Evolutionary conservation across 2,113 vertebrate species (phyloP).

Genomic region (Colinus virginianus): DNA sequence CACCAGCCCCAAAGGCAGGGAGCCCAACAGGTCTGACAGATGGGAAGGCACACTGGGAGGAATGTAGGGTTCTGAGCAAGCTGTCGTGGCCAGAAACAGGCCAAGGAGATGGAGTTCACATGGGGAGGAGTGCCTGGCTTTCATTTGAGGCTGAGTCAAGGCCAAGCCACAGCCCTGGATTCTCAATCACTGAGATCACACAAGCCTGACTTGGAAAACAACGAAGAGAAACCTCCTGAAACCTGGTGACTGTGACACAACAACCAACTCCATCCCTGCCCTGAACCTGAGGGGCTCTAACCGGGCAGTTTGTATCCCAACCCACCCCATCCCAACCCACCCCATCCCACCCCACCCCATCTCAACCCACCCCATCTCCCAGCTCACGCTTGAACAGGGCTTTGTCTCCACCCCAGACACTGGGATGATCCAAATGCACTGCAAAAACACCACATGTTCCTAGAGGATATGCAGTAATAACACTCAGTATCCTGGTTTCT

Average conservation of each 20-base stretch:
- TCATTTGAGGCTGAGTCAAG: constrained; percentile 27
- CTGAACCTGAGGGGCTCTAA: not conserved
- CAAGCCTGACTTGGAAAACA: not conserved
- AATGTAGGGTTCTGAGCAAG: not conserved
- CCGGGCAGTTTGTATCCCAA: rapidly evolving
- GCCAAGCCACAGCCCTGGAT: constrained; percentile 54
- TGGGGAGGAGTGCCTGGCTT: constrained; percentile 2
- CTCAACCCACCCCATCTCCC: not conserved
- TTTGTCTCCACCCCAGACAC: not conserved
- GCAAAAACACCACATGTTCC: not conserved
- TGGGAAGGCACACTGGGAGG: rapidly evolving
- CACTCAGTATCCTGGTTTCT: not conserved
- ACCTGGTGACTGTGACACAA: not conserved
- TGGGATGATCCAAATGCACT: not conserved
- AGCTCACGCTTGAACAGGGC: not conserved
- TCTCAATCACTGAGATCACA: constrained; percentile 30
- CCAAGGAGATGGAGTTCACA: not conserved
- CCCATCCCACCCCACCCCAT: not conserved
- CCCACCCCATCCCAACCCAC: not conserved
- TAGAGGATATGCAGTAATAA: not conserved
- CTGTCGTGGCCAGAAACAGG: not conserved
- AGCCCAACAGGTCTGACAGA: not conserved
- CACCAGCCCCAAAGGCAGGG: not conserved
- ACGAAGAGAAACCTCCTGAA: not conserved
- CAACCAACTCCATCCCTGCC: not conserved